Base-by-base conservation (phyloP, 2,113 vertebrate species). In the Prolemur simus region DNA sequence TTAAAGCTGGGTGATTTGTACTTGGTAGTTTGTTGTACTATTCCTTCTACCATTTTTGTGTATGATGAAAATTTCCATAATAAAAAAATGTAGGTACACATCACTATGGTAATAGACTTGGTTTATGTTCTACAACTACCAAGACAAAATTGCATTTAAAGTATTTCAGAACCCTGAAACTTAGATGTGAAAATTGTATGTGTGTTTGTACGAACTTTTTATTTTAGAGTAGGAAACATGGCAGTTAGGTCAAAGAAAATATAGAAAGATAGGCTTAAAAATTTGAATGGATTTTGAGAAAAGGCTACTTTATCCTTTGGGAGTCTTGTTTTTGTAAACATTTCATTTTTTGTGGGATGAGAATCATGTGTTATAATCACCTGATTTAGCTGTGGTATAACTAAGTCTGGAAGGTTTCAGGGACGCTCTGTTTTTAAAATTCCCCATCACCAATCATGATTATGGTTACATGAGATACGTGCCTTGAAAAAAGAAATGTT, bases 351-450 rank as follows among this genome's bases (percentile, higher is more conserved):
- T 95, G 96, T 71, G 84, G 92, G 89, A 87, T 76, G 15, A 91
- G 91, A 97, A 86, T 96, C 88, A 91, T 96, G 85, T 78, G 88
- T 91, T 96, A 73, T 77, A 94, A 74, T 95, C 96, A 96, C 97
- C 95, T 97, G 95, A 97, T 97, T 96, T 97, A 96, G 93, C 92
- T 97, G 97, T 92, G 95, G 96, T 83, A 68, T 88, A 87, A 97
- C 90, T 76, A 97, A 96, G 90, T 92, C 95, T 96, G 88, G 87
- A 97, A 89, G 94, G 87, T 85, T 96, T 83, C 25, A 54, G 80
- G 83, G 60, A 96, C 14, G 29, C 81, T 95, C 68, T 93, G 93
- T 92, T 96, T 96, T 96, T 92, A 96, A 97, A 97, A 95, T 96
- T 91, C 66, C 83, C 68, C 20, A 92, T 90, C 66, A 66, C 91